Evolutionary conservation across 2,113 vertebrate genomes (phyloP).

Genomic region (Actenoides hombroni): DNA sequence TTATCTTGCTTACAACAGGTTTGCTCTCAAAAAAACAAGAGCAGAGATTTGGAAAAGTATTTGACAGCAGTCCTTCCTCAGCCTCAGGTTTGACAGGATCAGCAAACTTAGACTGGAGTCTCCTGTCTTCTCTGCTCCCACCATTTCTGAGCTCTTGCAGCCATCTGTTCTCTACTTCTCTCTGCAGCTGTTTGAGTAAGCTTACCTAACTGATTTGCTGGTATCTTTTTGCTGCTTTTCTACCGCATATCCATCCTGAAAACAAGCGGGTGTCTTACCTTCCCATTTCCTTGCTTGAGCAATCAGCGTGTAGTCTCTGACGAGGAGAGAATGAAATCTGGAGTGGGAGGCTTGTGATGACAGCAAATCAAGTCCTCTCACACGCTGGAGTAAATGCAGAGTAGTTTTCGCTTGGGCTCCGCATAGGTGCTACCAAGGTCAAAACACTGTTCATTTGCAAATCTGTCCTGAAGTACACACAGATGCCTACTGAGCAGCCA

Average conservation of each 20-base stretch:
- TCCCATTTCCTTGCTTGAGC: neutral
- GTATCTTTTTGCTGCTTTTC: neutral
- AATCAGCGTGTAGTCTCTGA: neutral
- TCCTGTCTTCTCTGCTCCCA: neutral
- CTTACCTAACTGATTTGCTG: neutral
- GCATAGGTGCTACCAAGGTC: conserved; percentile 1
- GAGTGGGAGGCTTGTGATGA: conserved; percentile 29
- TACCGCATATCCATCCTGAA: neutral
- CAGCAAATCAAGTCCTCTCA: conserved; percentile 9
- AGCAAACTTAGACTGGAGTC: neutral
- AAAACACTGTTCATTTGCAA: neutral
- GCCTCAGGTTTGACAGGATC: neutral
- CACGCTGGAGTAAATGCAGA: neutral
- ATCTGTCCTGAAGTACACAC: neutral
- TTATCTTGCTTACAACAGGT: neutral
- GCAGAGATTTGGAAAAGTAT: neutral
- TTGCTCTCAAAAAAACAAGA: neutral
- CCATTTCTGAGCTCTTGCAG: neutral
- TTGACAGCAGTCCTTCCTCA: neutral
- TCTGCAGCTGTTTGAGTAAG: neutral
- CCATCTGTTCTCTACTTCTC: neutral
- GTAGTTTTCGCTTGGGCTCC: neutral
- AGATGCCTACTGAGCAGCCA: neutral
- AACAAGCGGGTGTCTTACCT: neutral
- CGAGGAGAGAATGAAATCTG: neutral